These are phyloP conservation scores for Lepidurus arcticus DNA, from an alignment of 1,140 invertebrate genomes.

Conservation along the genomic window DNA sequence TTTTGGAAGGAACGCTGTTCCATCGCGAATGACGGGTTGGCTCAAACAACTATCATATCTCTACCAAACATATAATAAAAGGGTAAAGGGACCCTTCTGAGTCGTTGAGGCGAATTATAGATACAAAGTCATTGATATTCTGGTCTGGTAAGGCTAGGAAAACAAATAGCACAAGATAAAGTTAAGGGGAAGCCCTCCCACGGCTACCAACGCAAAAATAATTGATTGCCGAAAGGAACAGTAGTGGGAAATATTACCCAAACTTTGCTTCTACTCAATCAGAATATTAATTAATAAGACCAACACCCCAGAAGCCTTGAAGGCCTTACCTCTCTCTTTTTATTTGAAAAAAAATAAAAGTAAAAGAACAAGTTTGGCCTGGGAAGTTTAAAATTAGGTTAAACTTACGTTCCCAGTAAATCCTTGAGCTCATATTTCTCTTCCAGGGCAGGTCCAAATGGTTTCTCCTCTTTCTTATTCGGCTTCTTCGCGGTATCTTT, in stretches of 20 bases:
- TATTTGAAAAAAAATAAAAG: too few species aligned
- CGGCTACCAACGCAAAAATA: neutral
- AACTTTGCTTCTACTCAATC: conserved; percentile 22
- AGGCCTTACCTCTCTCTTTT: conserved; percentile 1
- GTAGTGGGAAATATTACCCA: conserved; percentile 7
- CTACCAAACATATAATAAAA: neutral
- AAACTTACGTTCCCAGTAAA: conserved; percentile 75
- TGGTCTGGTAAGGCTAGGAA: too few species aligned
- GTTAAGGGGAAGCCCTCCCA: too few species aligned
- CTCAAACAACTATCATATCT: neutral
- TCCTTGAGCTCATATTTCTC: conserved; percentile 87
- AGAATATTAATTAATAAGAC: conserved; percentile 24
- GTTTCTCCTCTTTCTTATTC: conserved; percentile 64
- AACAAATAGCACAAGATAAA: too few species aligned
- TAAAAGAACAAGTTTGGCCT: too few species aligned
- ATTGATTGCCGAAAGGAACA: conserved; percentile 16
- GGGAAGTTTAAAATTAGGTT: conserved; percentile 12
- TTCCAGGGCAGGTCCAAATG: conserved; percentile 61
- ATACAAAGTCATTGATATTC: too few species aligned
- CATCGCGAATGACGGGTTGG: neutral
- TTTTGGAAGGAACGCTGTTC: neutral
- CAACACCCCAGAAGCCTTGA: conserved; percentile 27
- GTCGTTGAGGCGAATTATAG: too few species aligned
- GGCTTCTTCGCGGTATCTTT: conserved; percentile 75
- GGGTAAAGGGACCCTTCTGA: too few species aligned